Percentiles rank a stretch among this genome's conserved stretches.
phyloP scores from a whole-genome alignment of 2,888 invertebrate species.

The Hypsopygia costalis region DNA sequence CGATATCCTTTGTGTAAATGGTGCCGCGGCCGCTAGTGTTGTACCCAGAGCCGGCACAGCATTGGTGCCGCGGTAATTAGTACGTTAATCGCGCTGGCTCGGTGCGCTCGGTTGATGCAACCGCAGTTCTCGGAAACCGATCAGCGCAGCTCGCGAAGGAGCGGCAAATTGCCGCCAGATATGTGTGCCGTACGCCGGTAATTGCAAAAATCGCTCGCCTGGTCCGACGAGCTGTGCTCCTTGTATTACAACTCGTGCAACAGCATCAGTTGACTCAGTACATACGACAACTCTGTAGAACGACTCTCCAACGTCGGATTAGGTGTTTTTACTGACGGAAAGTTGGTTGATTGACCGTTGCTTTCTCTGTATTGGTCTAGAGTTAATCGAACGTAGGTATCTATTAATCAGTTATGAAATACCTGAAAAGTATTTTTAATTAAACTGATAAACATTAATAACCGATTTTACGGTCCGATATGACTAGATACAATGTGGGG shows the following conservation, averaged over 20 bases:
- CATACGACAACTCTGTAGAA: neutral
- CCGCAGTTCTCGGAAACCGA: slow-evolving; percentile 69
- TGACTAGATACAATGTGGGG: too few species aligned
- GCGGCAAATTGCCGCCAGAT: slow-evolving; percentile 76
- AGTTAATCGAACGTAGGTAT: too few species aligned
- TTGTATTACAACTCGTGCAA: slow-evolving; percentile 32
- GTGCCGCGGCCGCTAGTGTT: too few species aligned
- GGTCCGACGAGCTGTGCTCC: slow-evolving; percentile 34
- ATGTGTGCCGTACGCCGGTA: slow-evolving; percentile 72
- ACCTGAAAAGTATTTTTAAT: too few species aligned
- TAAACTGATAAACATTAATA: too few species aligned
- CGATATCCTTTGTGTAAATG: too few species aligned
- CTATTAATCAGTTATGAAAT: too few species aligned
- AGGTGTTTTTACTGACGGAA: neutral
- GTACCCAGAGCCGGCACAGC: neutral
- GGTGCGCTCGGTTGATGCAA: slow-evolving; percentile 58
- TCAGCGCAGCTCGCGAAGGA: slow-evolving; percentile 56
- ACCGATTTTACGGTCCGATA: too few species aligned
- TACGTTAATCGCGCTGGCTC: slow-evolving; percentile 64
- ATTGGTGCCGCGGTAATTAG: slow-evolving; percentile 51
- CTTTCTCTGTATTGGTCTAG: neutral
- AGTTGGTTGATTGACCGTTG: neutral
- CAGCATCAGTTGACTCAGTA: neutral
- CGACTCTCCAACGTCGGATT: neutral
- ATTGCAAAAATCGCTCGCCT: slow-evolving; percentile 73